Evolutionary conservation across 2,888 invertebrate genomes (phyloP).

Genomic region (Rhorus exstirpatorius): DNA sequence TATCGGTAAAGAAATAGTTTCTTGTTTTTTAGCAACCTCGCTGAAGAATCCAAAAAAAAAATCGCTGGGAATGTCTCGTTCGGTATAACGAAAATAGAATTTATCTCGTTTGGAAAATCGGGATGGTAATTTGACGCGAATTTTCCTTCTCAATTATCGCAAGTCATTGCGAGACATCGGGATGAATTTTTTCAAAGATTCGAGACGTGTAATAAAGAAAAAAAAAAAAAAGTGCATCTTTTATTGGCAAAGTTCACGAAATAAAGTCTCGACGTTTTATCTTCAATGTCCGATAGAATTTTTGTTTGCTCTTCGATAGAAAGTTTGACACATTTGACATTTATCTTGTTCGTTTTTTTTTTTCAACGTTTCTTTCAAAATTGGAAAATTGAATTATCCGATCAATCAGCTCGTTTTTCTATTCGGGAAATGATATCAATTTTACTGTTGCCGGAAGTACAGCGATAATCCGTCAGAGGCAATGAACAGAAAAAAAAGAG

Average conservation of each 20-base stretch:
- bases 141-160: slow-evolving; percentile 42
- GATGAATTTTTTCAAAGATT: neutral
- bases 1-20: neutral
- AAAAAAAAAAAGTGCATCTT: too few species aligned
- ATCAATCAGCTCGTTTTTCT: neutral
- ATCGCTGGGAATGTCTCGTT: slow-evolving; percentile 14
- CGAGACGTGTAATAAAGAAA: slow-evolving; percentile 13
- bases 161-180: slow-evolving; percentile 8
- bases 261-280: neutral
- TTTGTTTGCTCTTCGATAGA: neutral
- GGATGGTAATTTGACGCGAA: slow-evolving; percentile 35
- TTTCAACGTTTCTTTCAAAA: too few species aligned
- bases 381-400: too few species aligned
- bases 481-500: neutral
- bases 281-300: neutral
- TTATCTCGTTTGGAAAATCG: slow-evolving; percentile 55
- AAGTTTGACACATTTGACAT: too few species aligned
- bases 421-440: neutral
- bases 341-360: too few species aligned
- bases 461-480: neutral
- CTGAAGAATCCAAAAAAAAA: neutral
- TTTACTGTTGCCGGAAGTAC: neutral
- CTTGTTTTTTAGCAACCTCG: neutral
- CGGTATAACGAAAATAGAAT: slow-evolving; percentile 49
- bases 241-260: slow-evolving; percentile 5